Evolutionary conservation across 2,888 invertebrate genomes (phyloP).

Genomic region (Altica lythri): DNA sequence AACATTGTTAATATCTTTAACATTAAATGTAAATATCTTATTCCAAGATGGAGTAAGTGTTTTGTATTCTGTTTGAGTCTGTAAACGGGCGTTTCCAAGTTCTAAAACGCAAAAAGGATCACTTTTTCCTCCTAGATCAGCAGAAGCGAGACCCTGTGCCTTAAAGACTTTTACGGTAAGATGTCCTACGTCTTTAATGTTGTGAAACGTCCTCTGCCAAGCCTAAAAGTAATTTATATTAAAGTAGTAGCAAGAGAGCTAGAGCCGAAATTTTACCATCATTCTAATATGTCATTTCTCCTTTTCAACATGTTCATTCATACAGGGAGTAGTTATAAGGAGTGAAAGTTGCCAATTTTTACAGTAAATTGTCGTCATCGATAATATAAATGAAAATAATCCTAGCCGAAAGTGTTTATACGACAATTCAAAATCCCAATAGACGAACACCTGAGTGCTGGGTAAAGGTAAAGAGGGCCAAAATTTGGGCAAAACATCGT

Average conservation of each 20-base stretch:
- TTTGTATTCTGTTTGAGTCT: conserved; percentile 99
- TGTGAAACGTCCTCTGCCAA: conserved; percentile 70
- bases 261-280: too few relatives aligned
- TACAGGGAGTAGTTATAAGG: too few relatives aligned
- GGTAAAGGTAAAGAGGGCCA: too few relatives aligned
- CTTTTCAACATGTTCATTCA: too few relatives aligned
- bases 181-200: conserved; percentile 88
- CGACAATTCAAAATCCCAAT: too few relatives aligned
- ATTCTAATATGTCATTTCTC: too few relatives aligned
- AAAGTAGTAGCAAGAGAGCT: not conserved
- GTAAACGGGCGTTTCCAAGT: conserved; percentile 89
- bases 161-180: conserved; percentile 91
- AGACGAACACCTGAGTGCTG: too few relatives aligned
- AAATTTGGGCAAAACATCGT: too few relatives aligned
- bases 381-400: too few relatives aligned
- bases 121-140: conserved; percentile 96
- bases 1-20: conserved; percentile 94
- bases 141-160: conserved; percentile 86
- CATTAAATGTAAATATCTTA: conserved; percentile 96
- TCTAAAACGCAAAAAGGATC: conserved; percentile 99
- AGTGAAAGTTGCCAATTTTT: too few relatives aligned
- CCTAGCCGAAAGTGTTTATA: too few relatives aligned
- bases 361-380: too few relatives aligned
- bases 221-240: conserved; percentile 57
- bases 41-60: conserved; percentile 97